A percentile compares a stretch with the other conserved stretches of the same genome.
These are phyloP conservation scores for Poicephalus gulielmi DNA, from an alignment of 2,113 vertebrate genomes.

Conservation along the genomic window DNA sequence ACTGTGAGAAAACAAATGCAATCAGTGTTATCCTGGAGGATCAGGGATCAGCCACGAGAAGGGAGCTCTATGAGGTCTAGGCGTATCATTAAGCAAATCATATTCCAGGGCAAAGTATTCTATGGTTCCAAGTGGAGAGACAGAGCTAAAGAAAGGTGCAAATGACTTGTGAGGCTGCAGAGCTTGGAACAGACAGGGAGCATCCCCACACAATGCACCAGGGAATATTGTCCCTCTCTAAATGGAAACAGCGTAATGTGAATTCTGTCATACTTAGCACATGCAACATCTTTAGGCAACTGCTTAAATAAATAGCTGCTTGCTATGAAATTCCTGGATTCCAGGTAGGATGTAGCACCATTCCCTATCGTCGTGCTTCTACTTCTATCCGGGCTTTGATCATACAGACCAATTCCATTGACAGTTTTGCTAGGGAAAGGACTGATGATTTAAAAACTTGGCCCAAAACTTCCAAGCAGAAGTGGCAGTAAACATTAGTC, in stretches of 20 bases:
- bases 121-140: neutral
- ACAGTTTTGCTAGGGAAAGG: neutral
- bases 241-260: neutral
- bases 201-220: neutral
- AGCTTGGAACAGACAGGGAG: neutral
- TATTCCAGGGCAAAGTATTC: neutral
- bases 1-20: neutral
- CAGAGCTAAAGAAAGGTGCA: neutral
- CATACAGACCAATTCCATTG: neutral
- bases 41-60: neutral
- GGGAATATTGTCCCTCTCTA: neutral
- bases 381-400: neutral
- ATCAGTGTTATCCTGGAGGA: neutral
- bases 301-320: neutral
- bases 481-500: constrained; percentile 50
- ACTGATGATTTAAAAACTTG: constrained; percentile 30
- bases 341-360: neutral
- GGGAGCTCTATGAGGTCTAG: rapidly evolving
- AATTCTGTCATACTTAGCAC: neutral
- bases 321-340: neutral
- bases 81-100: neutral
- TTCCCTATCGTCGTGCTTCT: neutral
- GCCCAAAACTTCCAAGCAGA: constrained; percentile 55
- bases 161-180: neutral
- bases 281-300: neutral